These are phyloP conservation scores for Pomatorhinus ruficollis DNA, from an alignment of 2,113 vertebrate species.

Conservation along the genomic window DNA sequence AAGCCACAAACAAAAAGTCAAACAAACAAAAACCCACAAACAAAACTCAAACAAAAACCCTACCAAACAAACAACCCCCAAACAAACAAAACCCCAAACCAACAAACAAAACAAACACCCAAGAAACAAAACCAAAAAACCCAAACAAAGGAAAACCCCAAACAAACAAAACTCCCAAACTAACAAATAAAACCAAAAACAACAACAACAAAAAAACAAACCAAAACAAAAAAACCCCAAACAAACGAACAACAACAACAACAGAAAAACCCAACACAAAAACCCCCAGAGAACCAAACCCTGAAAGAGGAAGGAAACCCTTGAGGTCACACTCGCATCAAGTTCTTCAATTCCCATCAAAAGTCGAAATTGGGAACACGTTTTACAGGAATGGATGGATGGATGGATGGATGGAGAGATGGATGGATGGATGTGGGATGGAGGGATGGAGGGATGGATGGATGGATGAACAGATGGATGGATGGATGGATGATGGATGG, in stretches of 20 bases:
- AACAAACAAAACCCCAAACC: neutral
- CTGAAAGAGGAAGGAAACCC: neutral
- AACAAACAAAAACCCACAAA: neutral
- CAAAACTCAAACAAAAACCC: neutral
- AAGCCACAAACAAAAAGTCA: neutral
- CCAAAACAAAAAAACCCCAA: neutral
- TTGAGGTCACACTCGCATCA: neutral
- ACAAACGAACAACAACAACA: neutral
- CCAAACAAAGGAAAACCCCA: neutral
- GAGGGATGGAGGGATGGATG: neutral
- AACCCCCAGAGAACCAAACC: accelerated
- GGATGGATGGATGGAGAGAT: neutral
- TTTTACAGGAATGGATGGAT: neutral
- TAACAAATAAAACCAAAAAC: no score
- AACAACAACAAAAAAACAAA: neutral
- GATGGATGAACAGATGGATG: no score
- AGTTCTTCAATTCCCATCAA: neutral
- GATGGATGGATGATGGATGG: no score
- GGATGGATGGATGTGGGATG: neutral
- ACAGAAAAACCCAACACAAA: neutral
- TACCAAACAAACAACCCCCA: neutral
- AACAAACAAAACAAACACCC: neutral
- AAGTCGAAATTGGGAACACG: accelerated
- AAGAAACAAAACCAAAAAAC: neutral
- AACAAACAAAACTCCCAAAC: neutral